phyloP scores from a whole-genome alignment of 2,113 vertebrate species.

The Xiphorhynchus elegans region DNA sequence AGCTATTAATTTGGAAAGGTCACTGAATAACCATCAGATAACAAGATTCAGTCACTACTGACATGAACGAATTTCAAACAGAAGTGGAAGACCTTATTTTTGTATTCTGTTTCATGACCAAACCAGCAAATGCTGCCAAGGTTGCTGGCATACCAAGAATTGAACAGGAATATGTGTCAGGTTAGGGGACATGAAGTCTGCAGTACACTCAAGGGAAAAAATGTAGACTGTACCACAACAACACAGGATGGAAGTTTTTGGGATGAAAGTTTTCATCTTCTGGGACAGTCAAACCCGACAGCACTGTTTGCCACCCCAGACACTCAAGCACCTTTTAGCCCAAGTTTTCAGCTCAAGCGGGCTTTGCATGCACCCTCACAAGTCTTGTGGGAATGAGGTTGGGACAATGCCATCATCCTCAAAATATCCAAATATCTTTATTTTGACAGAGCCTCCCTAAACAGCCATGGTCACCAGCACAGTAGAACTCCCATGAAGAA shows the following conservation, averaged over 20 bases:
- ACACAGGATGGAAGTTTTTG: neutral
- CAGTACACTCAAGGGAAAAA: neutral
- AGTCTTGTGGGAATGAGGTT: neutral
- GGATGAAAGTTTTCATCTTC: neutral
- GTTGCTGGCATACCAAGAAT: neutral
- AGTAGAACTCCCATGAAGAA: neutral
- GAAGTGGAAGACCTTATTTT: neutral
- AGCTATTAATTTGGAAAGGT: conserved; percentile 29
- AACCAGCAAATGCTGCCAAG: neutral
- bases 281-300: neutral
- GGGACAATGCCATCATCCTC: neutral
- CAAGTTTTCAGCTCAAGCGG: neutral
- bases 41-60: neutral
- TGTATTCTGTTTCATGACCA: neutral
- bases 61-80: conserved; percentile 17
- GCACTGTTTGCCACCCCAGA: neutral
- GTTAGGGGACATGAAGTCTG: neutral
- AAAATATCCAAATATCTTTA: neutral
- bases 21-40: conserved; percentile 13
- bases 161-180: neutral
- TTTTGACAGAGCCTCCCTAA: neutral
- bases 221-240: neutral
- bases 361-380: neutral
- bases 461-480: neutral
- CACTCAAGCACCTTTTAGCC: neutral